Percentiles rank a stretch among this genome's conserved stretches.
Conservation (phyloP, 2,888 invertebrate species). For the Oeneis ivallda region DNA sequence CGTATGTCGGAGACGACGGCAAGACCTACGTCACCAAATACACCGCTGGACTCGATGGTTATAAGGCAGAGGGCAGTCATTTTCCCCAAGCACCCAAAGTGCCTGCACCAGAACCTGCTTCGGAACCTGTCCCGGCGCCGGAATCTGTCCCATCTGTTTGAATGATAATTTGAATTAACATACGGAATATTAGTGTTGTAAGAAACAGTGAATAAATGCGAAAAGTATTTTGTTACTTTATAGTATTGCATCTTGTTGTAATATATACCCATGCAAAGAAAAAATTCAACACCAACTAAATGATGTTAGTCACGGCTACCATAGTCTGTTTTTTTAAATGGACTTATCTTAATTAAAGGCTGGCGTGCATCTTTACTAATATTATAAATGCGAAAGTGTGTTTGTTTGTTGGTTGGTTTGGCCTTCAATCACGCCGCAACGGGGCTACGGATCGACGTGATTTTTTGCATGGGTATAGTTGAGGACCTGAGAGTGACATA, state of each 20-base stretch:
- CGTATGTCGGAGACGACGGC: conserved; percentile 57
- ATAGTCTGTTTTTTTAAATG: too few species aligned
- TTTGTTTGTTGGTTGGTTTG: too few species aligned
- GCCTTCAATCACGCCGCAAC: too few species aligned
- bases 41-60: conserved; percentile 56
- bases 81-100: conserved; percentile 48
- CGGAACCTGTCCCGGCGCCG: conserved; percentile 21
- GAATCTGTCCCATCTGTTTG: conserved; percentile 17
- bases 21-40: conserved; percentile 61
- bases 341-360: too few species aligned
- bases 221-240: not conserved
- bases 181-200: not conserved
- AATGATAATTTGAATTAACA: not conserved
- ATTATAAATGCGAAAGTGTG: too few species aligned
- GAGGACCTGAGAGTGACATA: too few species aligned
- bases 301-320: too few species aligned
- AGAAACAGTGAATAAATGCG: not conserved
- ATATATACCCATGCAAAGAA: not conserved
- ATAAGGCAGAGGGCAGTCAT: conserved; percentile 53
- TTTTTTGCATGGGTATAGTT: too few species aligned
- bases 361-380: too few species aligned
- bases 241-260: not conserved
- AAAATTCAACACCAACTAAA: too few species aligned
- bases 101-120: conserved; percentile 37
- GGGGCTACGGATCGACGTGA: too few species aligned